Evolutionary conservation across 2,113 vertebrate species (phyloP), one percentile per base, ranked within the genome.

Genomic region (Trematocara stigmaticum): DNA sequence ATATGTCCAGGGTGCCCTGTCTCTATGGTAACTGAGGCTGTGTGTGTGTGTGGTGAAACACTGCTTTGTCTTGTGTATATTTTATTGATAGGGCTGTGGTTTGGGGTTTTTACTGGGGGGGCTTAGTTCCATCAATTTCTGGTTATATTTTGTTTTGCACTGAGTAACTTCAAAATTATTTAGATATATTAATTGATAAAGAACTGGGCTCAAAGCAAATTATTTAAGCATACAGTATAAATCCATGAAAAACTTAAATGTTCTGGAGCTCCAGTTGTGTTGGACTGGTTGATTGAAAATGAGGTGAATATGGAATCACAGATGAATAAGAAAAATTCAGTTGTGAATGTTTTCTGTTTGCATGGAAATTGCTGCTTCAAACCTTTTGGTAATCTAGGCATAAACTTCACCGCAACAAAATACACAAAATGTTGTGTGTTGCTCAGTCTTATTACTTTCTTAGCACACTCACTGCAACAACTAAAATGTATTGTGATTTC

Each of bases 1-100:
- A 95, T 92, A 90, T 84, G 86, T 95, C 92, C 93, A 89, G 57
- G 92, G 91, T 92, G 35, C 57, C 87, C 88, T 71, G 93, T 97
- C 96, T 96, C 97, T 94, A 96, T 97, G 96, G 95, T 95, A 94
- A 97, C 93, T 9, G 80, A 78, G 91, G 81, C 84, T 84, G 83
- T 95, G 20, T 42, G 64, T 59, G 78, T 83, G 56, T 69, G 23
- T 84, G 40, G 51, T 56, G 64, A 71, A 89, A 71, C 35, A 11
- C 23, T 55, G 85, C 90, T 90, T 88, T 92, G 91, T 91, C 82
- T 85, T 79, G 12, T 71, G 66, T 89, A 79, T 85, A 20, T 86
- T 86, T 89, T 64, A 76, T 53, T 90, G 45, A 87, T 79, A 79
- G 84, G 45, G 47, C 15, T 38, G 15, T 16, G 10, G 11, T 8